Percentiles rank a stretch among this genome's conserved stretches.
Evolutionary conservation across 2,888 invertebrate genomes (phyloP).

Genomic region (Venustoraphidia nigricollis): DNA sequence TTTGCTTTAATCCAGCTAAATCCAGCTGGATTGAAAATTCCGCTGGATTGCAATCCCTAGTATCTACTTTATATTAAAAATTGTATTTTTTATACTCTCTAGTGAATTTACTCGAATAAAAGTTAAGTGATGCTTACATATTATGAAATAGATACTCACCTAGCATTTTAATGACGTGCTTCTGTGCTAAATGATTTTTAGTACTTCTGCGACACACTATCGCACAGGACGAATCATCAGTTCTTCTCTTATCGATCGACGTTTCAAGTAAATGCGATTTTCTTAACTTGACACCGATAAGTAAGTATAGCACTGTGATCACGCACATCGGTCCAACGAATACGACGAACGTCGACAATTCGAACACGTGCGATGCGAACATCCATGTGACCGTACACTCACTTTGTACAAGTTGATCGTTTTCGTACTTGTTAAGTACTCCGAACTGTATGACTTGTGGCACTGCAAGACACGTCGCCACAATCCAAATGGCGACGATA

Average conservation of each 20-base stretch:
- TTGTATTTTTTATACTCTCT: no score
- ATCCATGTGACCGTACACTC: constrained; percentile 33
- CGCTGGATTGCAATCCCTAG: no score
- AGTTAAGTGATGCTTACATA: no score
- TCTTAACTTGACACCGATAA: constrained; percentile 57
- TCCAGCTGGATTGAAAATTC: no score
- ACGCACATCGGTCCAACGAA: constrained; percentile 79
- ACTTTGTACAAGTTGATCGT: constrained; percentile 17
- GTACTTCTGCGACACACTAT: constrained; percentile 10
- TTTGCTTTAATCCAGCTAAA: no score
- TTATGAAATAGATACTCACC: constrained; percentile 21
- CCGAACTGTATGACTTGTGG: constrained; percentile 48
- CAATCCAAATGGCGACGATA: constrained; percentile 66
- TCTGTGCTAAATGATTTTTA: constrained; percentile 21
- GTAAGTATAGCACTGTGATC: constrained; percentile 65
- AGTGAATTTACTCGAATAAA: no score
- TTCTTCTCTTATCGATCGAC: background rate
- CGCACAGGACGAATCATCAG: no score
- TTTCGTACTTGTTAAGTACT: constrained; percentile 23
- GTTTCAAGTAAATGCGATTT: constrained; percentile 34
- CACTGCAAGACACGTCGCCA: constrained; percentile 55
- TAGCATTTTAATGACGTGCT: constrained; percentile 32
- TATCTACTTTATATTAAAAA: no score
- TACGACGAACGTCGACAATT: constrained; percentile 66
- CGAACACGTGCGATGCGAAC: constrained; percentile 53